A percentile compares a stretch with the other conserved stretches of the same genome.
Conservation (phyloP, 2,888 invertebrate species). For the Diarsia rubi region DNA sequence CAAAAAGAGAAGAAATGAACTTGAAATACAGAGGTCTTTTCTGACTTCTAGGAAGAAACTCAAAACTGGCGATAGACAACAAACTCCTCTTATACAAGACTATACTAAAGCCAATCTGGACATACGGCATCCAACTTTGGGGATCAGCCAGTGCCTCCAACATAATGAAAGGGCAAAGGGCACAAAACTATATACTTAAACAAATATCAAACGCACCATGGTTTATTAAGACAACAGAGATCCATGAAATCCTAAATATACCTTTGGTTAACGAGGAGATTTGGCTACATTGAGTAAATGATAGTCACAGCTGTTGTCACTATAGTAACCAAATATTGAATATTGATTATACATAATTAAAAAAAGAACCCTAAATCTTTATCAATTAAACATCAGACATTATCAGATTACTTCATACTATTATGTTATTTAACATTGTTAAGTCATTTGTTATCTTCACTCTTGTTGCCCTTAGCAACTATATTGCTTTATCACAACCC, state of each 20-base stretch:
- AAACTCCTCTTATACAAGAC: background rate
- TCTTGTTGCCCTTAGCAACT: constrained; percentile 5
- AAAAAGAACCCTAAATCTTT: background rate
- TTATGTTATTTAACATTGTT: background rate
- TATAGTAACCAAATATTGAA: background rate
- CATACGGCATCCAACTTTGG: background rate
- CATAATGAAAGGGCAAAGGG: background rate
- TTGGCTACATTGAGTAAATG: no score
- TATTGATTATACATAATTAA: background rate
- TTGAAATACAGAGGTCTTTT: background rate
- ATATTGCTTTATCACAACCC: background rate
- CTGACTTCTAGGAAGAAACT: no score
- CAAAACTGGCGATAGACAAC: background rate
- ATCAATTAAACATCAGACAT: background rate
- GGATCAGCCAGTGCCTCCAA: background rate
- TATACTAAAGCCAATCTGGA: background rate
- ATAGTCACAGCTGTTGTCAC: background rate
- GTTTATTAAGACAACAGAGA: background rate
- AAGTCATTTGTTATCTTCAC: constrained; percentile 10
- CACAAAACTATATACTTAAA: no score
- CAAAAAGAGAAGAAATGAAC: background rate
- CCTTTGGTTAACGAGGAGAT: background rate
- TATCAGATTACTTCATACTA: constrained; percentile 4
- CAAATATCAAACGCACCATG: background rate
- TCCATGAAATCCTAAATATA: background rate